phyloP scores from a whole-genome alignment of 2,113 vertebrate genomes.

The Ginglymostoma cirratum region DNA sequence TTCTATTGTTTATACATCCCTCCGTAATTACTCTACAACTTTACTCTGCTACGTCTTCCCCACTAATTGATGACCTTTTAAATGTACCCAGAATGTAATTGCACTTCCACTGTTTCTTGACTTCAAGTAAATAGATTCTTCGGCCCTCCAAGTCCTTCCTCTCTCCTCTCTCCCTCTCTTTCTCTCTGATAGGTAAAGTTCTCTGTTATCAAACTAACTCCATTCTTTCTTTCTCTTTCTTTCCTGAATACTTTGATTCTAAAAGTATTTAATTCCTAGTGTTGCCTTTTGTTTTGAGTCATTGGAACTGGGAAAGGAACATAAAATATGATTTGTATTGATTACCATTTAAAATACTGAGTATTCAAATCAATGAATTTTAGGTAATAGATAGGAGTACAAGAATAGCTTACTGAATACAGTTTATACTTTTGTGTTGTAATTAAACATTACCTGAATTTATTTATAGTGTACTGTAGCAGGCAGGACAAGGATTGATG shows the following conservation, averaged over 20 bases:
- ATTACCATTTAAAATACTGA: neutral
- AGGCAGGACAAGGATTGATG: neutral
- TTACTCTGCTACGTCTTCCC: too few species aligned
- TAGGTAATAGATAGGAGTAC: neutral
- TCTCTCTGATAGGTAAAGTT: neutral
- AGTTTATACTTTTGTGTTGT: neutral
- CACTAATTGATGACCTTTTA: neutral
- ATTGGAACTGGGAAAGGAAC: neutral
- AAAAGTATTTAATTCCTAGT: too few species aligned
- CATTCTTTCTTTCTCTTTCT: neutral
- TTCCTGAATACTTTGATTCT: neutral
- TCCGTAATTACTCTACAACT: neutral
- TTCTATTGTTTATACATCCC: neutral
- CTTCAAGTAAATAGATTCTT: neutral
- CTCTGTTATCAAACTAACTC: neutral
- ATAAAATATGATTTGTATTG: conserved; percentile 9
- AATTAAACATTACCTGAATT: neutral
- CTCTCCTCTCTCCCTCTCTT: neutral
- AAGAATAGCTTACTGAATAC: neutral
- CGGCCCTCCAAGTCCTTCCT: neutral
- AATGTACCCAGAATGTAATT: neutral
- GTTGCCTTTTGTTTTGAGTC: too few species aligned
- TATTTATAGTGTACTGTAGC: neutral
- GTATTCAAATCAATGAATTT: neutral
- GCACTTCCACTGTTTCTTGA: neutral